These are phyloP conservation scores for Bovichtus diacanthus DNA, from an alignment of 2,797 vertebrate species.

Conservation along the genomic window DNA sequence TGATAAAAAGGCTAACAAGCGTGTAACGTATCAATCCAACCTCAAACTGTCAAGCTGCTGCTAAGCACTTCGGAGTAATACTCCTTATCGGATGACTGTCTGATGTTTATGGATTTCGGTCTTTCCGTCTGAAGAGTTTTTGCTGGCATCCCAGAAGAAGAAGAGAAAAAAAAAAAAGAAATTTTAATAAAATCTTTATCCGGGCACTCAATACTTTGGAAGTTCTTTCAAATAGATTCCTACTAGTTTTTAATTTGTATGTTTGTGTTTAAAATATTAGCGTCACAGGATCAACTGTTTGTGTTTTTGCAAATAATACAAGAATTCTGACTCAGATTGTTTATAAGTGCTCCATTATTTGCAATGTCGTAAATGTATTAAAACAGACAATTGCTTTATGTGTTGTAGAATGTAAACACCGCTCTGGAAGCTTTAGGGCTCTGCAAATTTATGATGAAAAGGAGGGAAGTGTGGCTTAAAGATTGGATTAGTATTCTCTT, in stretches of 20 bases:
- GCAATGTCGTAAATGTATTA: background rate
- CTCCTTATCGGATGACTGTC: conserved; percentile 46
- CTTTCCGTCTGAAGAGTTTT: conserved; percentile 36
- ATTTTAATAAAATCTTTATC: conserved; percentile 36
- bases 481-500: conserved; percentile 45
- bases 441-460: conserved; percentile 2
- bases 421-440: conserved; percentile 35
- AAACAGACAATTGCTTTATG: conserved; percentile 13
- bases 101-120: conserved; percentile 54
- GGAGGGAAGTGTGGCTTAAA: conserved; percentile 11
- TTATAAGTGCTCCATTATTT: conserved; percentile 7
- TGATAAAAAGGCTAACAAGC: conserved; percentile 37
- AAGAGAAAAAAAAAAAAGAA: no score
- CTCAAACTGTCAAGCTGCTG: conserved; percentile 55
- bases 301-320: background rate
- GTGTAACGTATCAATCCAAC: conserved; percentile 44
- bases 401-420: conserved; percentile 27
- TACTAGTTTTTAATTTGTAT: conserved; percentile 37
- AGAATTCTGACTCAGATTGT: background rate
- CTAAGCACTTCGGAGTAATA: conserved; percentile 44
- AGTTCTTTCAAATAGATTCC: conserved; percentile 1
- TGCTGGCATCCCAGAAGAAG: conserved; percentile 13
- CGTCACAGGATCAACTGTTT: background rate
- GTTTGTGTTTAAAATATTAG: background rate
- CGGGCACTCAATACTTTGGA: conserved; percentile 8